Base-by-base conservation (phyloP, 1,140 invertebrate genomes). In the Zaprionus camerounensis region DNA sequence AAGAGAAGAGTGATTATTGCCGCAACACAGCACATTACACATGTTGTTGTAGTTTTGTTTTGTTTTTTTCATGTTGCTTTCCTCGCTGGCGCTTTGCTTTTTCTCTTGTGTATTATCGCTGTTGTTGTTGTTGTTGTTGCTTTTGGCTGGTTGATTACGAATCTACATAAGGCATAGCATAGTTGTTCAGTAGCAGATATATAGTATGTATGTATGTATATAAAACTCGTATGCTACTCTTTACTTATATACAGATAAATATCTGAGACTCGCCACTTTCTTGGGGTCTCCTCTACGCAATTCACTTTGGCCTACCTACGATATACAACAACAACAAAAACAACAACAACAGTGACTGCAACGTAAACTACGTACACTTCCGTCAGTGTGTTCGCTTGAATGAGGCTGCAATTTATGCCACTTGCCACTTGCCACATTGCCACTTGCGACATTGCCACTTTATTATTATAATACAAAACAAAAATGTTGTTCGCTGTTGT, bases 11-110 rank as follows among this genome's bases (percentile, higher is more conserved):
- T 80, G 81, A 90, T 80, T 91, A 88, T 91, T 91, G 82, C 91
- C 84, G 91, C 91, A 92, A 92, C 81, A 87, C 59, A 91, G 85
- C 91, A 91, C 81, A 91, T 91, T 87, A 86, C 88, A 91, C 87
- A 81, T 92, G 82, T 88, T 87, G 76, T 86, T 80, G 71, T 72
- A 65, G 76, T 74, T 75, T 61, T 84, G 70, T 83, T 76, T 74
- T 77, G 57, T 84, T 70, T 83, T 76, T 75, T 71, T 64, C 64
- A 72, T 73, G 81, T 57, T 78, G 78, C 82, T 85, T 84, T 85
- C 78, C 78, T 85, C 82, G 61, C 81, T 81, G 72, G 72, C 63
- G 68, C 86, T 82, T 81, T 84, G 78, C 80, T 78, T 76, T 78
- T 84, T 64, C 76, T 78, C 73, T 44, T 73, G 79, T 66, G n/a